Evolutionary conservation across 1,140 invertebrate species (phyloP), one percentile per base, ranked within the genome.

Genomic region (Vanessa atalanta): DNA sequence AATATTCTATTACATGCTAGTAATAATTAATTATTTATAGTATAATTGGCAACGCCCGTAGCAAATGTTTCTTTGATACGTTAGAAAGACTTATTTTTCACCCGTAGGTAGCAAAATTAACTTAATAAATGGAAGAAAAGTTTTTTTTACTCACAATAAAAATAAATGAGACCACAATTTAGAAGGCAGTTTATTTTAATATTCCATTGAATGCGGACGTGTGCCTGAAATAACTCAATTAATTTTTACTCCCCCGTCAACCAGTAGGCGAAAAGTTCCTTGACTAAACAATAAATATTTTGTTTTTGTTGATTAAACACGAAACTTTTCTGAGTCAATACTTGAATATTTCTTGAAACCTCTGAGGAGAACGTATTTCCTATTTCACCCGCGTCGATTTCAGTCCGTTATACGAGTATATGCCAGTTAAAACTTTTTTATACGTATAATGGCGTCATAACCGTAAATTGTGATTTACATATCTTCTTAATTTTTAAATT

Each of bases 271-370:
- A 55, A 68, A 68, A 37, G 15, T 68, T 55, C 6, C 65, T 68
- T 55, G 51, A 47, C 50, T 68, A 68, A 55, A 53, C 26, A 47
- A 55, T 55, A 57, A 68, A 68, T 68, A 68, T 68, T 68, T 55
- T 55, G 37, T 55, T 3, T 68, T 68, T 16, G 65, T 68, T 68
- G 55, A 68, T 68, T 68, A 68, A 68, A 68, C 51, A 23, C 12
- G 14, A 55, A 55, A 51, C 37, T 55, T 68, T 55, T 15, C 50
- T 26, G 55, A 60, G 55, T 60, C 23, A 60, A 60, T 26, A 26
- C 23, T 60, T 23, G 26, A 26, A 26, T 60, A 31, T 60, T 60
- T 20, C 55, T 16, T 53, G 15, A 14, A 60, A 60, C 23, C 2
- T 26, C 55, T 5, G 20, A 60, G 23, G 55, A 60, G 5, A 60